These are phyloP conservation scores for Volucella inflata DNA, from an alignment of 2,888 invertebrate species.

Conservation along the genomic window DNA sequence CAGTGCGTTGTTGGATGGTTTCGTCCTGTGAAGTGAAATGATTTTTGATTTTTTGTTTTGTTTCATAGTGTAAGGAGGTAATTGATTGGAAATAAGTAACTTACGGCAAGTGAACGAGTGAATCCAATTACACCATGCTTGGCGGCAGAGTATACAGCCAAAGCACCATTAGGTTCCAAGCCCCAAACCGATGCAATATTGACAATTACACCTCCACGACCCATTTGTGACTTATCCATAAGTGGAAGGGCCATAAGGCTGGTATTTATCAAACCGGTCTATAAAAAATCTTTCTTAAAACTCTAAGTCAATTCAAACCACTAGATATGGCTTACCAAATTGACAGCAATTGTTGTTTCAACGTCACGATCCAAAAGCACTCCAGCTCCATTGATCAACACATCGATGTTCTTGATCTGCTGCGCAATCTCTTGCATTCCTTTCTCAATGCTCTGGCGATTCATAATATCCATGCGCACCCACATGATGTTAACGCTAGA, in stretches of 20 bases:
- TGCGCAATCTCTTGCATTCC: conserved; percentile 79
- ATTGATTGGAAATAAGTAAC: conserved; percentile 12
- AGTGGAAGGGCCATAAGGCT: conserved; percentile 80
- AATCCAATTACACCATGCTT: conserved; percentile 82
- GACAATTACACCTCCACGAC: conserved; percentile 81
- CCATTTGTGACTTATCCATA: conserved; percentile 81
- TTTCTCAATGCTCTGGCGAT: conserved; percentile 79
- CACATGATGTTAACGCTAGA: conserved; percentile 78
- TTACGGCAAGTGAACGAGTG: conserved; percentile 81
- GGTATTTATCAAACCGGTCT: conserved; percentile 81
- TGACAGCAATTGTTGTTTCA: conserved; percentile 81
- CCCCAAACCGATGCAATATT: conserved; percentile 82
- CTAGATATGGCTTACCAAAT: conserved; percentile 79
- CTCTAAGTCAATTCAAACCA: background rate
- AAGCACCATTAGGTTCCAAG: conserved; percentile 80
- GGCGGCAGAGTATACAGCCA: conserved; percentile 81
- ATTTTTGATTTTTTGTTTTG: background rate
- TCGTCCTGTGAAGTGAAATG: conserved; percentile 75
- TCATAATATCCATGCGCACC: conserved; percentile 80
- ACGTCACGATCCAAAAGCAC: conserved; percentile 81
- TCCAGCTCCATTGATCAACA: conserved; percentile 80
- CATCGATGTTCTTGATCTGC: conserved; percentile 80
- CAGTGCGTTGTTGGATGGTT: conserved; percentile 79
- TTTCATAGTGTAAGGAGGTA: no score
- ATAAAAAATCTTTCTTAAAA: conserved; percentile 1